phyloP scores from a whole-genome alignment of 1,140 invertebrate species.

The Pogonus chalceus region DNA sequence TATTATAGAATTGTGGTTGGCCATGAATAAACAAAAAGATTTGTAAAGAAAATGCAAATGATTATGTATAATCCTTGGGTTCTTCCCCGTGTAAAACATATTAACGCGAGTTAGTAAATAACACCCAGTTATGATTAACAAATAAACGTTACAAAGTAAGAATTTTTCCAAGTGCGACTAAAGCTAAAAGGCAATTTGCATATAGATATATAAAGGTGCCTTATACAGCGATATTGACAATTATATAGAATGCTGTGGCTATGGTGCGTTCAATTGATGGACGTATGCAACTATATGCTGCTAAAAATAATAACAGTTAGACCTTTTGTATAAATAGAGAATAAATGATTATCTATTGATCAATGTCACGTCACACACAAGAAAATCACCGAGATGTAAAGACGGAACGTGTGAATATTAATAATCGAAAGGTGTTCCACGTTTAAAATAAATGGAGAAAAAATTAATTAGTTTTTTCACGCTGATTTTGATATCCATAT shows the following conservation, averaged over 20 bases:
- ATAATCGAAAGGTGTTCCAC: not conserved
- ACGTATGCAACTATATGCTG: not conserved
- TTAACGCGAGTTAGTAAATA: not conserved
- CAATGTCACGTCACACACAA: not conserved
- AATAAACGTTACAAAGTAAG: not conserved
- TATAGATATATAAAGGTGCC: not conserved
- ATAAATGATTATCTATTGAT: not conserved
- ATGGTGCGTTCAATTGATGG: no score
- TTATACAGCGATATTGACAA: not conserved
- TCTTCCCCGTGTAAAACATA: not conserved
- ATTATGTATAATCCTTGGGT: no score
- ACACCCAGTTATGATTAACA: not conserved
- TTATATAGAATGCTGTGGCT: no score
- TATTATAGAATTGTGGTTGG: no score
- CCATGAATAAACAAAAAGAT: no score
- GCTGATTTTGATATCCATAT: not conserved
- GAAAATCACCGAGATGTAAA: not conserved
- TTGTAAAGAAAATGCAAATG: no score
- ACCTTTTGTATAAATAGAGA: not conserved
- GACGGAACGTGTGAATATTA: not conserved
- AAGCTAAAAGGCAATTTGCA: not conserved
- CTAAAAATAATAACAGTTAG: not conserved
- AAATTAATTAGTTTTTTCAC: not conserved
- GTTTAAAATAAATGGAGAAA: not conserved
- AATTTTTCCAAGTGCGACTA: not conserved